phyloP scores from a whole-genome alignment of 2,888 invertebrate species.

The Agelastica alni region DNA sequence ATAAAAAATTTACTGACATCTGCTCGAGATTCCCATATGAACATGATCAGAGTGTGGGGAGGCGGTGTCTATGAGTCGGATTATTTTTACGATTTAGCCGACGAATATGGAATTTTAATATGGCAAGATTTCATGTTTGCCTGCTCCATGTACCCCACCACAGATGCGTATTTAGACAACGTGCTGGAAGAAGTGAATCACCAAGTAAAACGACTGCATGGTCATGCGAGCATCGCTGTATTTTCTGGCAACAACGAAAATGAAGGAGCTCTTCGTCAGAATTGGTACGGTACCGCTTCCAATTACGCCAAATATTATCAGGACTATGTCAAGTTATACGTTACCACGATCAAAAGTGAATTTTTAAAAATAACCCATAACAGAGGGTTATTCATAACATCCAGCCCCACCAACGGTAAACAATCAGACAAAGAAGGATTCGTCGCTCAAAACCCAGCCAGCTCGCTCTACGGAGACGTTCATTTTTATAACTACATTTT shows the following conservation, averaged over 20 bases:
- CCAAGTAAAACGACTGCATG: constrained; percentile 79
- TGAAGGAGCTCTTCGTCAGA: constrained; percentile 81
- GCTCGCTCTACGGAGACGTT: constrained; percentile 82
- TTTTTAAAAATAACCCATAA: constrained; percentile 66
- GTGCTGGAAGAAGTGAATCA: constrained; percentile 78
- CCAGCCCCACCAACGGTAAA: constrained; percentile 90
- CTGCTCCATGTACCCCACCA: constrained; percentile 89
- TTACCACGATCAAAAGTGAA: constrained; percentile 71
- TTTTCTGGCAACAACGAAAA: constrained; percentile 98
- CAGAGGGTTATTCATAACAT: constrained; percentile 72
- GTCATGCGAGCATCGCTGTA: constrained; percentile 83
- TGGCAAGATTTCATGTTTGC: constrained; percentile 99
- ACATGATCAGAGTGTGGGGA: constrained; percentile 95
- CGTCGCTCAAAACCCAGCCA: constrained; percentile 77
- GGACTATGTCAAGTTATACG: constrained; percentile 85
- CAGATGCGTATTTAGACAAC: constrained; percentile 52
- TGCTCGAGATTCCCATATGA: constrained; percentile 81
- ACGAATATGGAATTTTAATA: constrained; percentile 86
- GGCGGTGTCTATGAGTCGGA: constrained; percentile 94
- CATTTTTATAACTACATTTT: constrained; percentile 87
- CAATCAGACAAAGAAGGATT: constrained; percentile 75
- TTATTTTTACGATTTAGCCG: constrained; percentile 84
- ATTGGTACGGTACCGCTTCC: constrained; percentile 66
- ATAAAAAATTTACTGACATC: constrained; percentile 69
- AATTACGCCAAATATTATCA: constrained; percentile 48